These are phyloP conservation scores for Bellardia pandia DNA, from an alignment of 2,888 invertebrate species.

Conservation along the genomic window DNA sequence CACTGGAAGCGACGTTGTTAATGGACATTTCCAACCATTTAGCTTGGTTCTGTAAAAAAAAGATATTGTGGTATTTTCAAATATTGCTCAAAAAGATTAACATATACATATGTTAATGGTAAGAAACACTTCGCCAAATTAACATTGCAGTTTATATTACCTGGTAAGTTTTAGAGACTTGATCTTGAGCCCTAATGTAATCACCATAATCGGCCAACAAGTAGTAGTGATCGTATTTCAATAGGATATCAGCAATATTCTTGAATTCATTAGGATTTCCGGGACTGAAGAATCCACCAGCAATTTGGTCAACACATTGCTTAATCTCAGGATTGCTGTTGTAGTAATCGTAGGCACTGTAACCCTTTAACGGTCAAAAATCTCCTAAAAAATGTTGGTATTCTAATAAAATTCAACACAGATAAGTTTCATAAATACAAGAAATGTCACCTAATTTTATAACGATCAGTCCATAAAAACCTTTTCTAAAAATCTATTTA, in stretches of 20 bases:
- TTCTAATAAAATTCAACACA: too few relatives aligned
- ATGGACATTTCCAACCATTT: slow-evolving; percentile 99
- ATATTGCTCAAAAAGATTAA: too few relatives aligned
- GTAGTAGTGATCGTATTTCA: slow-evolving; percentile 97
- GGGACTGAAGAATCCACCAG: slow-evolving; percentile 97
- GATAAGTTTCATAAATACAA: too few relatives aligned
- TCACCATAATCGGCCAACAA: slow-evolving; percentile 97
- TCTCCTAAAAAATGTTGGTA: too few relatives aligned
- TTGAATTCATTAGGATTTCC: slow-evolving; percentile 95
- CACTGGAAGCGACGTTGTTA: slow-evolving; percentile 98
- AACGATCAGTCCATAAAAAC: too few relatives aligned
- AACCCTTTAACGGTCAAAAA: too few relatives aligned
- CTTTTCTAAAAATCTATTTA: too few relatives aligned
- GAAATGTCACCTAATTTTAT: too few relatives aligned
- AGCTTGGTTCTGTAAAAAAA: slow-evolving; percentile 88
- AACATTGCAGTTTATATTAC: slow-evolving; percentile 84
- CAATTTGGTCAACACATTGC: slow-evolving; percentile 98
- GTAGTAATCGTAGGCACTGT: slow-evolving; percentile 97
- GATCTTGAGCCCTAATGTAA: slow-evolving; percentile 96
- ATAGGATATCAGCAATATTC: slow-evolving; percentile 94
- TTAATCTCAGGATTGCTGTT: slow-evolving; percentile 94
- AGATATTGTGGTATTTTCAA: background rate
- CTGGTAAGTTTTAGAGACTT: slow-evolving; percentile 93
- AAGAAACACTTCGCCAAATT: too few relatives aligned
- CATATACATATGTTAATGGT: slow-evolving; percentile 50